Percentiles rank a stretch among this genome's conserved stretches.
Evolutionary conservation across 2,113 vertebrate genomes (phyloP).

Genomic region (Leuciscus idus): DNA sequence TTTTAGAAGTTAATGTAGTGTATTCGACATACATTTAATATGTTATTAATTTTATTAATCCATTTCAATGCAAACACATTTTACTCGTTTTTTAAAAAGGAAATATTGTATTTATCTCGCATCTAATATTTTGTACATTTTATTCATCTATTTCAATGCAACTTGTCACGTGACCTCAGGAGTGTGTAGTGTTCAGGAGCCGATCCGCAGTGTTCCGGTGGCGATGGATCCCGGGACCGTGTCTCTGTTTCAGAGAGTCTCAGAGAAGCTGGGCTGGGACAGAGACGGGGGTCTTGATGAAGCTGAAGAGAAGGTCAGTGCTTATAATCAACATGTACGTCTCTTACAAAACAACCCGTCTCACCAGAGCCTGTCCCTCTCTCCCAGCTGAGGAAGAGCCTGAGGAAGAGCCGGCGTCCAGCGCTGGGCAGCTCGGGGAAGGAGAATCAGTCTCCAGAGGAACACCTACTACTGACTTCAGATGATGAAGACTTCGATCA

Average conservation of each 20-base stretch:
- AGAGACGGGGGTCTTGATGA: conserved; percentile 62
- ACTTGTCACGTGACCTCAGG: neutral
- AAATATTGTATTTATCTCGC: no score
- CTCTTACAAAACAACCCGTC: neutral
- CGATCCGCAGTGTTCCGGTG: neutral
- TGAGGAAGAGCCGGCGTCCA: conserved; percentile 63
- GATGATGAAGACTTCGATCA: conserved; percentile 79
- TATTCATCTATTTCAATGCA: no score
- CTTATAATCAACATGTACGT: neutral
- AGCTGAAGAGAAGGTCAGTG: conserved; percentile 65
- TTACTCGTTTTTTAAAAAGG: no score
- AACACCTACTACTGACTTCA: conserved; percentile 56
- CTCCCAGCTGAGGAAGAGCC: conserved; percentile 58
- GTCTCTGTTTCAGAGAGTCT: conserved; percentile 69
- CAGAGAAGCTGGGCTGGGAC: conserved; percentile 70
- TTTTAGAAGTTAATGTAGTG: no score
- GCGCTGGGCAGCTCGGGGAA: conserved; percentile 60
- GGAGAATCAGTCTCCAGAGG: conserved; percentile 60
- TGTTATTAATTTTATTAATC: no score
- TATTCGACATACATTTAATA: no score
- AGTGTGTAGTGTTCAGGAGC: neutral
- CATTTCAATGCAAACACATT: no score
- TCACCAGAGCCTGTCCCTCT: neutral
- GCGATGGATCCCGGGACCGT: conserved; percentile 65
- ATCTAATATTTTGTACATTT: no score